Conservation (phyloP, 1,140 invertebrate genomes). For the Meloidogyne chitwoodi region DNA sequence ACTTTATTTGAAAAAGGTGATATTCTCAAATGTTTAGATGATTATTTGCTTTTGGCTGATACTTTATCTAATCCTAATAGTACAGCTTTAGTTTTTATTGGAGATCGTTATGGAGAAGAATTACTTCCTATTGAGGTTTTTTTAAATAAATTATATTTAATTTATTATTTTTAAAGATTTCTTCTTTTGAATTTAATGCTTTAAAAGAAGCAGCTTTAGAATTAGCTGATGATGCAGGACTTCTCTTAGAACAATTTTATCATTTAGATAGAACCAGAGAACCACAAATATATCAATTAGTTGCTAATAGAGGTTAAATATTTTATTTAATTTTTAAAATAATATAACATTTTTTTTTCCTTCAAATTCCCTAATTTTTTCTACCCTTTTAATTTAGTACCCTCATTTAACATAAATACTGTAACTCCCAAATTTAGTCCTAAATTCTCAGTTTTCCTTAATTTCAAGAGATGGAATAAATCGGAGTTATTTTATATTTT, state of each 20-base stretch:
- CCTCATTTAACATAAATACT: no score
- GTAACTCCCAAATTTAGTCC: no score
- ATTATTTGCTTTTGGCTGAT: constrained; percentile 27
- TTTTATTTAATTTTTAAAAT: not conserved
- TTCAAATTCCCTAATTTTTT: no score
- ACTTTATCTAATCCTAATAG: constrained; percentile 25
- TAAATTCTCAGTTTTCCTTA: no score
- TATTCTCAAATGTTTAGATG: constrained; percentile 27
- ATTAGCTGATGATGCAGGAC: constrained; percentile 23
- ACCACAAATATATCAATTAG: constrained; percentile 6
- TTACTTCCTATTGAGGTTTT: constrained; percentile 41
- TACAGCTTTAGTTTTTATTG: constrained; percentile 40
- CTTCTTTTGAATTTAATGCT: constrained; percentile 37
- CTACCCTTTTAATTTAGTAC: no score
- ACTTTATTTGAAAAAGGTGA: constrained; percentile 35
- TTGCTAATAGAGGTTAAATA: not conserved
- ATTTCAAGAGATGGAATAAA: no score
- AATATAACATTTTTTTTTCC: no score
- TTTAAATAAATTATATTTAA: no score
- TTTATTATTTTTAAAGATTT: not conserved
- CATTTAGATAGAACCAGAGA: constrained; percentile 17
- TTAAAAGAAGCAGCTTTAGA: constrained; percentile 39
- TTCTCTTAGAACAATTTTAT: constrained; percentile 41
- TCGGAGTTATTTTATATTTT: no score
- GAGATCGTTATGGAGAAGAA: constrained; percentile 43